Evolutionary conservation across 2,113 vertebrate species (phyloP).

Genomic region (Leucosticte australis): DNA sequence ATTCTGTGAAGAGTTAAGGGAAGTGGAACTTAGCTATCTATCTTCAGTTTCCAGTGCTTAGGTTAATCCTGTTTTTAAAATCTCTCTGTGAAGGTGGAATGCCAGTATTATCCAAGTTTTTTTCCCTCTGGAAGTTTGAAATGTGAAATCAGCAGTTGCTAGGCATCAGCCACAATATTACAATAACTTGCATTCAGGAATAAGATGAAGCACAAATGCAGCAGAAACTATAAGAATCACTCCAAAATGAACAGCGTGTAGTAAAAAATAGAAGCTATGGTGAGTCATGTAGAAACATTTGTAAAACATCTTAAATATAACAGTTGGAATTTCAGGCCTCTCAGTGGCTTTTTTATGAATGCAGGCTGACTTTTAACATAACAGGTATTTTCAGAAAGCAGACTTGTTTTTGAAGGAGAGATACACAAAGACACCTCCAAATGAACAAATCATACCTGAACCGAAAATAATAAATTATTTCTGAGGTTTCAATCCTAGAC

Average conservation of each 20-base stretch:
- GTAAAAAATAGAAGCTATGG: not conserved
- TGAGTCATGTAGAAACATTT: slow-evolving; percentile 16
- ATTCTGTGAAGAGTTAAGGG: not conserved
- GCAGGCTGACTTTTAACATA: not conserved
- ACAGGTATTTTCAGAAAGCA: not conserved
- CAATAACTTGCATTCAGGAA: not conserved
- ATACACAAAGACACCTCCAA: not conserved
- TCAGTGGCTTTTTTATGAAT: not conserved
- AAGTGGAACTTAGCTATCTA: not conserved
- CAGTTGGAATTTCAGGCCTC: not conserved
- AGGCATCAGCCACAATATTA: slow-evolving; percentile 22
- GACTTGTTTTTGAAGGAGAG: not conserved
- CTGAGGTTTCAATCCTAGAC: not conserved
- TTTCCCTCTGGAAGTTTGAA: not conserved
- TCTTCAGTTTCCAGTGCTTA: not conserved
- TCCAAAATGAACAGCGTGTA: not conserved
- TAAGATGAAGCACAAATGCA: not conserved
- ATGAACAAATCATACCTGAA: not conserved
- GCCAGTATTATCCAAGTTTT: not conserved
- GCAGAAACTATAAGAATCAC: not conserved
- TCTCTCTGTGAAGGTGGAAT: not conserved
- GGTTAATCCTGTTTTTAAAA: not conserved
- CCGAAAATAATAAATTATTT: not conserved
- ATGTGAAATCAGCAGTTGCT: not conserved
- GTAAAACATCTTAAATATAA: not conserved